Evolutionary conservation across 1,140 invertebrate genomes (phyloP), one percentile per base, ranked within the genome.

Genomic region (Aleiodes sp.): DNA sequence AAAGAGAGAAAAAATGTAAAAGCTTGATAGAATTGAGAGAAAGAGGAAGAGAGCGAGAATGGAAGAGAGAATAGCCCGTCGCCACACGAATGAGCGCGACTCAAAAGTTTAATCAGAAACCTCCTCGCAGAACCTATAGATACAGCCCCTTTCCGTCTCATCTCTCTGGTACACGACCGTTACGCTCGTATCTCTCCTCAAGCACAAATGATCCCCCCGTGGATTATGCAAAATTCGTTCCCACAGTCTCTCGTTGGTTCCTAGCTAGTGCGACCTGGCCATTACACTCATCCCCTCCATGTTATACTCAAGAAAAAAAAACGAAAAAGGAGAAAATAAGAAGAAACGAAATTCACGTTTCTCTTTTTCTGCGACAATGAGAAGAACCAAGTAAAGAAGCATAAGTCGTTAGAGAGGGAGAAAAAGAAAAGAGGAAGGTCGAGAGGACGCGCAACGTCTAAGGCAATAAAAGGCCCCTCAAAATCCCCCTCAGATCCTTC

Each of bases 171-270:
- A 69, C 68, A 69, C 46, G 60, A 43, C 31, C 41, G 43, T 69
- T 64, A 64, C 43, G 60, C 26, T 69, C 43, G 60, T 57, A 69
- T 33, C 41, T 64, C 62, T 12, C 19, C 52, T 60, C 35, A 19
- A n/a, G 31, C 56, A 61, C 57, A 29, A 70, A 70, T 46, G 57
- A 61, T 70, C 56, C 56, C 52, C 35, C 59, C 63, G 19, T 65
- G 63, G 64, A 70, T 70, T 70, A 70, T 70, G 63, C 39, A 52
- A 70, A 65, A 70, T 61, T 62, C 64, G 57, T 70, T 60, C 28
- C 59, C 57, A 14, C 29, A 19, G 3, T 33, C 57, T 14, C 57
- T 52, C 57, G 33, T 35, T 35, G 33, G 33, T 7, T 35, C 33
- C 12, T 12, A 7, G 12, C 24, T 21, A 21, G 21, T 41, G 12